phyloP scores from a whole-genome alignment of 2,113 vertebrate genomes.

The Gnathonemus echidnorhynchus region DNA sequence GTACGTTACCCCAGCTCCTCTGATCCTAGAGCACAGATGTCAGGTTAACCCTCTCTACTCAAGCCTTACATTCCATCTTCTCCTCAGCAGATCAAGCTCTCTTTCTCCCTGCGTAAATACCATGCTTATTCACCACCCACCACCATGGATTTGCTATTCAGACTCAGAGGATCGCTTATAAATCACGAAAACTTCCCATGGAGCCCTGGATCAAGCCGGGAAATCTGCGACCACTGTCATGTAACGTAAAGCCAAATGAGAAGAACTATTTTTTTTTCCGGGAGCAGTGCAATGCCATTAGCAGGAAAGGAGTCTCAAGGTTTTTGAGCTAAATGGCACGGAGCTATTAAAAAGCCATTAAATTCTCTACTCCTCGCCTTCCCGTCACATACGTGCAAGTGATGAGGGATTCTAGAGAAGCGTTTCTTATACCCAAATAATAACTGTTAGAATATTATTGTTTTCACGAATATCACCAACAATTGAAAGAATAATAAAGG shows the following conservation, averaged over 20 bases:
- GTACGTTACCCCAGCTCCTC: background rate
- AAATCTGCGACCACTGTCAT: background rate
- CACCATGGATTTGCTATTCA: background rate
- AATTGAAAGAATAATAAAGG: conserved; percentile 1
- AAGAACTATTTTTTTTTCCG: background rate
- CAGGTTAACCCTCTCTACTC: background rate
- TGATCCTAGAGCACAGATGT: background rate
- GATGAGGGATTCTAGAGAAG: background rate
- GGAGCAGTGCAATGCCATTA: background rate
- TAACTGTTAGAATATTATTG: background rate
- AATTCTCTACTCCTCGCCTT: background rate
- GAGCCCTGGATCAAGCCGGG: background rate
- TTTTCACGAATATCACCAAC: background rate
- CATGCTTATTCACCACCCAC: background rate
- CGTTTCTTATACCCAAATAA: background rate
- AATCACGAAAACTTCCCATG: background rate
- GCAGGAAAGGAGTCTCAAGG: background rate
- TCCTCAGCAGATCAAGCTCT: background rate
- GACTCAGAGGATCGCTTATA: background rate
- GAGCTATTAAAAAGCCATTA: background rate
- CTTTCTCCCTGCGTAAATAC: background rate
- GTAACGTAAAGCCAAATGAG: background rate
- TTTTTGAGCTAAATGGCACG: background rate
- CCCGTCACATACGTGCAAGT: background rate
- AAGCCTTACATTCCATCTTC: background rate